phyloP scores from a whole-genome alignment of 2,888 invertebrate species.

The Tipula vernalis region DNA sequence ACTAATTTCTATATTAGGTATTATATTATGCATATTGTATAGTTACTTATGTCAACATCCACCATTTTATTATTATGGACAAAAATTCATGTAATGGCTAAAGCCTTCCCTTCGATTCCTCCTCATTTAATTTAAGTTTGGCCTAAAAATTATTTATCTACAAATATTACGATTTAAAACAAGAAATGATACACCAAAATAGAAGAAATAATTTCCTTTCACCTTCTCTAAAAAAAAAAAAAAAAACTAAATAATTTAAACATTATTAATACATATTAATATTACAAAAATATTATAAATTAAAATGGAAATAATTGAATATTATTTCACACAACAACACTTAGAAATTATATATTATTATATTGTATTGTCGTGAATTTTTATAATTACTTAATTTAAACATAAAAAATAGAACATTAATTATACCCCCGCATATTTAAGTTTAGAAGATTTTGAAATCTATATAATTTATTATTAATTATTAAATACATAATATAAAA shows the following conservation, averaged over 20 bases:
- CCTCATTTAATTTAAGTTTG: background rate
- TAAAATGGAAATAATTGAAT: background rate
- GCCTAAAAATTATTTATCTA: background rate
- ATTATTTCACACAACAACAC: background rate
- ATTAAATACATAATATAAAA: background rate
- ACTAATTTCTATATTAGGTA: background rate
- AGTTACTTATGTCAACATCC: background rate
- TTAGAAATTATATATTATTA: background rate
- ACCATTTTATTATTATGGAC: background rate
- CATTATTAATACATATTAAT: background rate
- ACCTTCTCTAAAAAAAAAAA: background rate
- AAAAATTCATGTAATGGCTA: background rate
- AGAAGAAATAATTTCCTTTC: background rate
- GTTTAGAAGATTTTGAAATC: background rate
- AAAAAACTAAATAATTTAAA: background rate
- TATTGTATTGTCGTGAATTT: background rate
- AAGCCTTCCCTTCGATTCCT: background rate
- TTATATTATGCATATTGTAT: background rate
- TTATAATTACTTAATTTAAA: background rate
- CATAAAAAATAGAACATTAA: background rate
- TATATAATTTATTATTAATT: conserved; percentile 4
- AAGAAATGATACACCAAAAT: background rate
- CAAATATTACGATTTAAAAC: background rate
- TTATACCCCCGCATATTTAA: background rate
- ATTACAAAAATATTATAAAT: background rate